Base-by-base conservation (phyloP, 2,888 invertebrate genomes). In the Philopedon plagiatum region DNA sequence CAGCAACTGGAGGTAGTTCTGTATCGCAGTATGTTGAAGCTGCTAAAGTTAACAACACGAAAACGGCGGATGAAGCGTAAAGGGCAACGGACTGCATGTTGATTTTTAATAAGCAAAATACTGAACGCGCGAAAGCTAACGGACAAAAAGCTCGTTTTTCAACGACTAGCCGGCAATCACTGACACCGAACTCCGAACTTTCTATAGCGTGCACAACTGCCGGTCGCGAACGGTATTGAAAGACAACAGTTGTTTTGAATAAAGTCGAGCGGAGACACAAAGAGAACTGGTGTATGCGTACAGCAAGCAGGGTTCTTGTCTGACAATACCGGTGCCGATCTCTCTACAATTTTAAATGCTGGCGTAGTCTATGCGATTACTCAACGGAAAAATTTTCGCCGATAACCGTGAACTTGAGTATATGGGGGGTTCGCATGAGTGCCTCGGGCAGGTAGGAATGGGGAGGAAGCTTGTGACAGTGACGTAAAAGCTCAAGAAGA, bases 341-440 rank as follows among this genome's bases (percentile, higher is more conserved):
- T 37, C 60, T 44, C n/a, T 49, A 26, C 51, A 39, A 51, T 37
- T 39, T 46, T 26, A 49, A 66, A 49, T 46, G 39, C 41, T 54
- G 60, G 58, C 66, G 68, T n/a, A n/a, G n/a, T 68, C 62, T 61
- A 54, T 68, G 62, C 56, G 23, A 68, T 68, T 68, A 68, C 68
- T 68, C 68, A 68, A 68, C 68, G 54, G 68, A 68, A 62, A 68
- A 54, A 8, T 66, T 64, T 63, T 51, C 13, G 18, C 9, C 15
- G 37, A 19, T 19, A 60, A 54, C 68, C 68, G 29, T 68, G 62
- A 68, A 68, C 62, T 68, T 68, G 68, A 49, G 58, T 56, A 46
- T 15, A 67, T 57, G 68, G 49, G 57, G 67, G 46, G 21, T 23
- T 46, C 21, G n/a, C n/a, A n/a, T n/a, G 1, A 21, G 21, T 46